These are phyloP conservation scores for Charadrius vociferus DNA, from an alignment of 2,113 vertebrate species.

Conservation along the genomic window DNA sequence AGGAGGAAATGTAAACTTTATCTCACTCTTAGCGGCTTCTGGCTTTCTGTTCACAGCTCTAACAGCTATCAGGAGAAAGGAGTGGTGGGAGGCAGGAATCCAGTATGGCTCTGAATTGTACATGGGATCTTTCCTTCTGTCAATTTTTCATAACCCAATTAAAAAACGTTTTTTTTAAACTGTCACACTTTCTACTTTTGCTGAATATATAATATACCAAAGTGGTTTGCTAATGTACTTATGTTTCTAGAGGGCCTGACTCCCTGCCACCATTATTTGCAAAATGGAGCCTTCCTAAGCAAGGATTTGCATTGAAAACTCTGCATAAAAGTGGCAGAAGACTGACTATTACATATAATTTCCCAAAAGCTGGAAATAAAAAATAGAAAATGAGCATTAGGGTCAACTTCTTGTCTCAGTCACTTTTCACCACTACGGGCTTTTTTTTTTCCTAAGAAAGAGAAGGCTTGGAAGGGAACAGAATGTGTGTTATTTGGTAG, in stretches of 20 bases:
- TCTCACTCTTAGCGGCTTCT: background rate
- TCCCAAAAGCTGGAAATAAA: background rate
- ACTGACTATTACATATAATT: background rate
- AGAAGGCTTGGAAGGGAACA: background rate
- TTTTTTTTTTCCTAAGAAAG: background rate
- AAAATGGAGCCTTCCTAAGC: background rate
- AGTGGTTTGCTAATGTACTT: slow-evolving; percentile 22
- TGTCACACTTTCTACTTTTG: background rate
- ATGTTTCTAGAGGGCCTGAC: background rate
- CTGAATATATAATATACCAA: background rate
- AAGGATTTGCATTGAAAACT: background rate
- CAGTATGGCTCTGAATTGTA: background rate
- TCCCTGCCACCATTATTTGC: background rate
- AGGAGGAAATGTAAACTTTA: background rate
- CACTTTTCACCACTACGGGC: background rate
- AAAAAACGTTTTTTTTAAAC: background rate
- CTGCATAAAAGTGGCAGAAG: background rate
- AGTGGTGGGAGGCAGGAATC: background rate
- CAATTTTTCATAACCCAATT: background rate
- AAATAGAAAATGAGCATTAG: background rate
- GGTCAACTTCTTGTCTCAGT: background rate
- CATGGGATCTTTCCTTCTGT: background rate
- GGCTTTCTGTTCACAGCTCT: background rate
- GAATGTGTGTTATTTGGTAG: background rate
- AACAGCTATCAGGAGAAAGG: background rate